phyloP scores from a whole-genome alignment of 1,140 invertebrate species.

The Drosophila nebulosa region DNA sequence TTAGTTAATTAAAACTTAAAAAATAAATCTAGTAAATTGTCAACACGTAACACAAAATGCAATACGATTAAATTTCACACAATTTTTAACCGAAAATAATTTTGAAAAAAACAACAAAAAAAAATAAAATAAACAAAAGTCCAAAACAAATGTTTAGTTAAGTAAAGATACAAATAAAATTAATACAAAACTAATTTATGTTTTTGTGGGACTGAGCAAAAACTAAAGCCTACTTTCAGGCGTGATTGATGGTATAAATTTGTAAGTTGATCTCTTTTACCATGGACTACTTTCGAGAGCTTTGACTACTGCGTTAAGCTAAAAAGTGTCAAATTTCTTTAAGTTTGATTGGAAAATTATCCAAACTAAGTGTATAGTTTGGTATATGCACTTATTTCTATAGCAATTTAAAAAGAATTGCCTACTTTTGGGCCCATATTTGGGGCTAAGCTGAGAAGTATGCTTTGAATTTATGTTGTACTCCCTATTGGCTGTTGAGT shows the following conservation, averaged over 20 bases:
- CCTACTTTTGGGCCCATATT: neutral
- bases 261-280: too few relatives aligned
- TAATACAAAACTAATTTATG: neutral
- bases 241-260: too few relatives aligned
- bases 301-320: too few relatives aligned
- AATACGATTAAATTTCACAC: neutral
- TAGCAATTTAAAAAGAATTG: too few relatives aligned
- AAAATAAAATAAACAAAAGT: neutral
- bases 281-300: too few relatives aligned
- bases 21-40: neutral
- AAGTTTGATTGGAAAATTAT: too few relatives aligned
- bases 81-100: neutral
- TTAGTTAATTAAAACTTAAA: neutral
- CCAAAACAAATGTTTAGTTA: neutral
- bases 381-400: too few relatives aligned
- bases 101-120: neutral
- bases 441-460: neutral
- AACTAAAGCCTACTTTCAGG: neutral
- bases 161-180: slow-evolving; percentile 1
- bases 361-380: too few relatives aligned
- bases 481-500: too few relatives aligned
- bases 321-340: too few relatives aligned
- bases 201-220: neutral
- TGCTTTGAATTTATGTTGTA: neutral
- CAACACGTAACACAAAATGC: neutral